Conservation (phyloP, 1,140 invertebrate species). For the Dreissena rostriformis region DNA sequence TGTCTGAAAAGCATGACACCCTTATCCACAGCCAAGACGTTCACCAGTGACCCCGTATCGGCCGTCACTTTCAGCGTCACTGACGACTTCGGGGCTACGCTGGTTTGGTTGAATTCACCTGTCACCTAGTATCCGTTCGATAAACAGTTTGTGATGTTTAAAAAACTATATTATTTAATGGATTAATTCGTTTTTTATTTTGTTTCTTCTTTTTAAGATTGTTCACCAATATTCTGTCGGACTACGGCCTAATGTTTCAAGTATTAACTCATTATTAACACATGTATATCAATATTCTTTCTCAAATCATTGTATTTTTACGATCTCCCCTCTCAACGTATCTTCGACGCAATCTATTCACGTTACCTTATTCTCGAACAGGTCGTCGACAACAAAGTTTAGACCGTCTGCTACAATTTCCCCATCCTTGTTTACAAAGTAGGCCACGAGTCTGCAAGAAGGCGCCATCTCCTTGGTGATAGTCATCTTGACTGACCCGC, state of each 20-base stretch:
- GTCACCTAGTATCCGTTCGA: conserved; percentile 30
- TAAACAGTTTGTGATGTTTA: too few species aligned
- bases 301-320: too few species aligned
- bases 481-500: not conserved
- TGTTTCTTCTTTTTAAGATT: too few species aligned
- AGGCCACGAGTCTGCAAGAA: conserved; percentile 90
- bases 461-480: conserved; percentile 89
- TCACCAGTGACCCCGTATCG: conserved; percentile 92
- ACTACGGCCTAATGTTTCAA: too few species aligned
- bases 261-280: too few species aligned
- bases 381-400: conserved; percentile 81
- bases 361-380: conserved; percentile 83
- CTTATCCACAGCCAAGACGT: conserved; percentile 92
- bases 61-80: conserved; percentile 89
- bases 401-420: conserved; percentile 85
- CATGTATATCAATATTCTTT: too few species aligned
- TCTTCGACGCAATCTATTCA: too few species aligned
- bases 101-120: conserved; percentile 22
- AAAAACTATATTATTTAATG: too few species aligned
- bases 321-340: too few species aligned
- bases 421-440: conserved; percentile 87
- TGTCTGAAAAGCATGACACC: conserved; percentile 86
- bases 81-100: conserved; percentile 60
- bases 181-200: too few species aligned
- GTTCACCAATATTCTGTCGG: too few species aligned